Conservation (phyloP, 2,888 invertebrate species). For the Cerastoderma edule region DNA sequence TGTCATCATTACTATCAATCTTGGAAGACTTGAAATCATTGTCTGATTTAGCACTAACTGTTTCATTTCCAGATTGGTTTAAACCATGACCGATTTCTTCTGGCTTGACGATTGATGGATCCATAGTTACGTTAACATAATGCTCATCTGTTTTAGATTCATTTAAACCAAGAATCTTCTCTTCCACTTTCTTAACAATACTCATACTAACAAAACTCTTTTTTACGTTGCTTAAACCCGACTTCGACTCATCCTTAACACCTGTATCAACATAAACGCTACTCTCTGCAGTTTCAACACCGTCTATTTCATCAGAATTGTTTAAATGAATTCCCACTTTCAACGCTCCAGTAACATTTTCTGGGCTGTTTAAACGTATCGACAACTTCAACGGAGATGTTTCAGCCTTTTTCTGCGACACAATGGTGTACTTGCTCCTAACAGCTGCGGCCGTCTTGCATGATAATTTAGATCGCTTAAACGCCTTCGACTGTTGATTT, state of each 20-base stretch:
- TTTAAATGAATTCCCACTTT: neutral
- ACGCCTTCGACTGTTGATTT: slow-evolving; percentile 42
- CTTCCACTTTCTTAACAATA: slow-evolving; percentile 51
- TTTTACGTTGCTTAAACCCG: neutral
- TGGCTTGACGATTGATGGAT: no score
- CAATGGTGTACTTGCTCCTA: slow-evolving; percentile 75
- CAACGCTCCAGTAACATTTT: neutral
- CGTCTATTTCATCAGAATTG: neutral
- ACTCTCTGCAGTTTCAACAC: neutral
- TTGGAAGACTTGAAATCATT: no score
- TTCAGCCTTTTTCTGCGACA: slow-evolving; percentile 45
- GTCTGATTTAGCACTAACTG: no score
- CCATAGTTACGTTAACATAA: no score
- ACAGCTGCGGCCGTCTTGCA: slow-evolving; percentile 77
- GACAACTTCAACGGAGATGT: slow-evolving; percentile 5
- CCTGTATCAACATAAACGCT: neutral
- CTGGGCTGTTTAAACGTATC: neutral
- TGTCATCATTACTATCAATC: no score
- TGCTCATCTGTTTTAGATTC: slow-evolving; percentile 18
- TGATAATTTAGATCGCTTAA: slow-evolving; percentile 47
- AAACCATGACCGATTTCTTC: no score
- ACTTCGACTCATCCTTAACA: neutral
- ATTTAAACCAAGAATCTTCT: slow-evolving; percentile 28
- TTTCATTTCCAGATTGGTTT: no score
- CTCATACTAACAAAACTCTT: slow-evolving; percentile 32